Evolutionary conservation across 2,888 invertebrate species (phyloP), one percentile per base, ranked within the genome.

Genomic region (Epinotia ramella): DNA sequence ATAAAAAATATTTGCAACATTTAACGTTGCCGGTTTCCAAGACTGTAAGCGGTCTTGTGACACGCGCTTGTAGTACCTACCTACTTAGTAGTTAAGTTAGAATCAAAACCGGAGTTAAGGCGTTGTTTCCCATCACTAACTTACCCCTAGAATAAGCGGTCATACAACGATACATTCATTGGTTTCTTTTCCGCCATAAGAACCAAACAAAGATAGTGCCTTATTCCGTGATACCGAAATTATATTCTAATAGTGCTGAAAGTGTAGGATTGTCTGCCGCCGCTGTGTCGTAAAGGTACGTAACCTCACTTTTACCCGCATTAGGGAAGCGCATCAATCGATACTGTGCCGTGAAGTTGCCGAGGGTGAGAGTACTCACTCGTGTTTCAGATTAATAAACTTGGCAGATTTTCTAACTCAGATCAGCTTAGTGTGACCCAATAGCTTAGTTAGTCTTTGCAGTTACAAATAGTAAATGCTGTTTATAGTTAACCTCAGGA

Each of bases 121-220:
- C 11, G 20, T 3, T 59, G 7, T 20, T 69, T 78, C 78, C 72
- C 77, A 67, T 77, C 74, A 75, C 80, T 82, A 80, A 62, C 73
- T 75, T 70, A 76, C 73, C 63, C 64, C 65, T 66, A 73, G 77
- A 78, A 76, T 72, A 63, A 67, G 49, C 64, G 63, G 75, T 64
- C 75, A 77, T 76, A 80, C 80, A 80, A 78, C 78, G 57, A 64
- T 73, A 78, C 81, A 79, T 80, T 80, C 80, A 40, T 64, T 78
- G 77, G 77, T 77, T 78, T 77, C 68, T 74, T 73, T 79, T 79
- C 78, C 78, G 79, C 80, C 77, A 80, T 78, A 78, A 79, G 70
- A 79, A 80, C 78, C 78, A 80, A 80, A 80, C 72, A 67, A 80
- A 81, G 80, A 79, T 76, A 84, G 87, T 87, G 86, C 86, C 86